These are phyloP conservation scores for Conistra vaccinii DNA, from an alignment of 2,888 invertebrate genomes.

Conservation along the genomic window DNA sequence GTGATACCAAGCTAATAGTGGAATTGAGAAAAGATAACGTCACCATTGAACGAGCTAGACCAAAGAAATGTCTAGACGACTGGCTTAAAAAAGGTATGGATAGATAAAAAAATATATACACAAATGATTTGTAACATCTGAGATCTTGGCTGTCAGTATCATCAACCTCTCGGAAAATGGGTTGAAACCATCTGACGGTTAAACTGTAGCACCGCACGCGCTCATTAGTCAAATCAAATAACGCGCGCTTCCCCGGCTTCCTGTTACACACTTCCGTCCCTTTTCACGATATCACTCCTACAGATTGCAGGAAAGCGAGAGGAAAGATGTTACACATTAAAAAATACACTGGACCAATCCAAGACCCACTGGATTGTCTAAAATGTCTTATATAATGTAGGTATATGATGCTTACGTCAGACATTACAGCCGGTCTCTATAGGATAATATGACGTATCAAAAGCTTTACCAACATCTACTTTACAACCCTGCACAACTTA, in stretches of 20 bases:
- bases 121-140: no score
- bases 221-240: no score
- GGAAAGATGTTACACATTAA: no score
- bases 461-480: background rate
- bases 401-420: background rate
- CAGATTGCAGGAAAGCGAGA: no score
- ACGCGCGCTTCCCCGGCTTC: no score
- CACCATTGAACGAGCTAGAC: background rate
- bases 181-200: no score
- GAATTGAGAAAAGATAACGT: background rate
- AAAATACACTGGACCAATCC: background rate
- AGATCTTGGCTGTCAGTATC: no score
- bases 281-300: no score
- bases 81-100: background rate
- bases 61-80: background rate
- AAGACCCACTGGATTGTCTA: background rate
- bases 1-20: slow-evolving; percentile 7
- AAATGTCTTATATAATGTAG: background rate
- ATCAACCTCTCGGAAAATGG: no score
- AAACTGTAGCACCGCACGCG: no score
- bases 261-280: no score
- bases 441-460: background rate
- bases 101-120: background rate
- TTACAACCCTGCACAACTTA: background rate
- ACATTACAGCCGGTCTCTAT: background rate